Percentiles rank a stretch among this genome's conserved stretches.
phyloP scores from a whole-genome alignment of 2,797 vertebrate genomes.

The Spea hammondii region DNA sequence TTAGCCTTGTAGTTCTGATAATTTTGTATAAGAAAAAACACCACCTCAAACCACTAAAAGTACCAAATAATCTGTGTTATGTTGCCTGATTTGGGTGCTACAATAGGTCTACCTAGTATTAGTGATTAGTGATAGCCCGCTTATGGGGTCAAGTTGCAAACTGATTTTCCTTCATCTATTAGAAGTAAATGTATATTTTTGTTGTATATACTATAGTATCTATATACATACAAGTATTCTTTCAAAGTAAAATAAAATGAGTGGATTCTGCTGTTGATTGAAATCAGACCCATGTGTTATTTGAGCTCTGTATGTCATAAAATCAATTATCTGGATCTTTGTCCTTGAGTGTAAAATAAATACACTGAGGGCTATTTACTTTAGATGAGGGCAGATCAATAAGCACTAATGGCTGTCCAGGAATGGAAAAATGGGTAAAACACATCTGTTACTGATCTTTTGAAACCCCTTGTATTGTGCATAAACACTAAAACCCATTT shows the following conservation, averaged over 20 bases:
- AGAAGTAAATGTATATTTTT: too few species aligned
- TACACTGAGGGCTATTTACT: slow-evolving; percentile 47
- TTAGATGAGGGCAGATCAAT: slow-evolving; percentile 38
- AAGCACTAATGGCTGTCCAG: slow-evolving; percentile 21
- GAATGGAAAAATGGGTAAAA: slow-evolving; percentile 4
- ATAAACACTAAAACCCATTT: slow-evolving; percentile 25
- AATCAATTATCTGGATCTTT: slow-evolving; percentile 40
- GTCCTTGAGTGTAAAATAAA: slow-evolving; percentile 48
- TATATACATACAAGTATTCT: neutral
- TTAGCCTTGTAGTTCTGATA: too few species aligned
- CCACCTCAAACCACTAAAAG: too few species aligned
- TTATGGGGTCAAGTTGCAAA: too few species aligned
- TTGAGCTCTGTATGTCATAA: slow-evolving; percentile 25
- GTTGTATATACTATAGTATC: neutral
- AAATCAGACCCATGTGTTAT: slow-evolving; percentile 22
- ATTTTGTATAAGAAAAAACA: too few species aligned
- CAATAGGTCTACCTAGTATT: too few species aligned
- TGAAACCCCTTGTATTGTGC: neutral
- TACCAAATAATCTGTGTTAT: too few species aligned
- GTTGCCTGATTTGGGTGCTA: too few species aligned
- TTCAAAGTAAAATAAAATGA: slow-evolving; percentile 22
- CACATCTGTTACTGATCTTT: slow-evolving; percentile 43
- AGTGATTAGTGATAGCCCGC: too few species aligned
- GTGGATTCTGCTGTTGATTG: slow-evolving; percentile 14
- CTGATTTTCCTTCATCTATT: too few species aligned